Conservation (phyloP, 2,797 vertebrate genomes). For the Characodon lateralis region DNA sequence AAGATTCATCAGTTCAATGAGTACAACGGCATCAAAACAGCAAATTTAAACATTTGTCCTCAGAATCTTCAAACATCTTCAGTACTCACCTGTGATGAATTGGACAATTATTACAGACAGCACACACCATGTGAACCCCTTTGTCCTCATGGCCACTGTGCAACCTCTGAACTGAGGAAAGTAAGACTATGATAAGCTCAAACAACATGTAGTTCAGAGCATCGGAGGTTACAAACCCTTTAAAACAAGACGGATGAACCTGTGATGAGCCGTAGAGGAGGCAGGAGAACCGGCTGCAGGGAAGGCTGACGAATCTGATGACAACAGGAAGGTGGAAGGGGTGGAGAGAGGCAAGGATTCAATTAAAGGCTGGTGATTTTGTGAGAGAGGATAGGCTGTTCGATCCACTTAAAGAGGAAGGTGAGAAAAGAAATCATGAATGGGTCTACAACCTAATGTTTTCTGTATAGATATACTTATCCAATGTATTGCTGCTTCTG, state of each 20-base stretch:
- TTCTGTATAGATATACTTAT: background rate
- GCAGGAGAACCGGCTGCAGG: slow-evolving; percentile 9
- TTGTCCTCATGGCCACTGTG: slow-evolving; percentile 34
- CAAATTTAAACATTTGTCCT: background rate
- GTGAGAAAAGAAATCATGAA: slow-evolving; percentile 5
- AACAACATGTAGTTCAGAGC: background rate
- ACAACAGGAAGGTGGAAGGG: slow-evolving; percentile 23
- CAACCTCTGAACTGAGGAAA: slow-evolving; percentile 13
- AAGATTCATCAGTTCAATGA: background rate
- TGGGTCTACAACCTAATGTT: background rate
- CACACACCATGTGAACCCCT: background rate
- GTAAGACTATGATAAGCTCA: background rate
- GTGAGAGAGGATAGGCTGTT: slow-evolving; percentile 59
- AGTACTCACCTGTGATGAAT: slow-evolving; percentile 57
- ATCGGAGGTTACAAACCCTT: background rate
- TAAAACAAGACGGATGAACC: slow-evolving; percentile 8
- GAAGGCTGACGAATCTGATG: slow-evolving; percentile 9
- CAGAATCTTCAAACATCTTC: background rate
- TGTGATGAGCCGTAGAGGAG: slow-evolving; percentile 14
- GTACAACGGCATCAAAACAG: background rate
- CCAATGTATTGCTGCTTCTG: background rate
- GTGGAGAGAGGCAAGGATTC: slow-evolving; percentile 62
- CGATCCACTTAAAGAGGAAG: slow-evolving; percentile 56
- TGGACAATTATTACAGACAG: slow-evolving; percentile 16
- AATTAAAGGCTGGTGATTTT: slow-evolving; percentile 60